Percentiles rank a stretch among this genome's conserved stretches.
Conservation (phyloP, 2,113 vertebrate species). For the Sigmodon hispidus region DNA sequence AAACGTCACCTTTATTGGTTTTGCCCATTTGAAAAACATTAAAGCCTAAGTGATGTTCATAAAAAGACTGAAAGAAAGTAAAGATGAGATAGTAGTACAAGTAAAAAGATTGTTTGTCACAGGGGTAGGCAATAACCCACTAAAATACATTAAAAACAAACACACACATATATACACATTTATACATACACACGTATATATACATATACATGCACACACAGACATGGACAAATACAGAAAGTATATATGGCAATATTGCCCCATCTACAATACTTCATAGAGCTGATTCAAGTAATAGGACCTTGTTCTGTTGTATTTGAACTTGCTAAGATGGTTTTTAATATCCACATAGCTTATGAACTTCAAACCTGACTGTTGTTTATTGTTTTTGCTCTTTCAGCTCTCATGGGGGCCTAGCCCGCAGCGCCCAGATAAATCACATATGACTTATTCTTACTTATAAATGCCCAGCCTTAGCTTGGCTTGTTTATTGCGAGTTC, state of each 20-base stretch:
- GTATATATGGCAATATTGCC: neutral
- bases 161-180: too few species aligned
- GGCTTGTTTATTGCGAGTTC: too few species aligned
- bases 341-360: neutral
- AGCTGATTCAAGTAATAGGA: neutral
- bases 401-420: too few species aligned
- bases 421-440: too few species aligned
- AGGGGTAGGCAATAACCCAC: neutral
- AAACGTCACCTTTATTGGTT: neutral
- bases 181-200: neutral
- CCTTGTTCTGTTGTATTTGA: neutral
- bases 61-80: too few species aligned
- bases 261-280: neutral
- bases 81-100: too few species aligned
- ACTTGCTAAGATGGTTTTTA: neutral
- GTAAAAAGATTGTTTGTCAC: neutral
- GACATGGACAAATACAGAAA: neutral
- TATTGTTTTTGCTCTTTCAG: too few species aligned
- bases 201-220: too few species aligned
- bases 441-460: too few species aligned
- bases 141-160: neutral
- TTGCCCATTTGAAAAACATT: neutral
- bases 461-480: too few species aligned
- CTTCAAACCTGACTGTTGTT: neutral
- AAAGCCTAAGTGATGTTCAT: neutral